Base-by-base conservation (phyloP, 2,888 invertebrate species). In the Polydesmus complanatus region DNA sequence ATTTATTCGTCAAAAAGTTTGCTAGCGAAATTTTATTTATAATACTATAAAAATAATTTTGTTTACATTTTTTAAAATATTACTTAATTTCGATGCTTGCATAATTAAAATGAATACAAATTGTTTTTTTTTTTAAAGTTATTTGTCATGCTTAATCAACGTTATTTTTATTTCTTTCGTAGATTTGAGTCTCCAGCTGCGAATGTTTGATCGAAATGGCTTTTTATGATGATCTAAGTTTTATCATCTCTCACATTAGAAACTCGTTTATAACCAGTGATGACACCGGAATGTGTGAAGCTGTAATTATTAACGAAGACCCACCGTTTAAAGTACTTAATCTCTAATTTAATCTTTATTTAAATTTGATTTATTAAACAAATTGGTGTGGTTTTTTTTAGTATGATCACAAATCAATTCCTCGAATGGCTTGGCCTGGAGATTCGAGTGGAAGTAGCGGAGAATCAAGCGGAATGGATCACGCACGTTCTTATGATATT, bases 201-300 rank as follows among this genome's bases (percentile, higher is more conserved):
- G n/a, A n/a, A n/a, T n/a, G n/a, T n/a, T 14, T 8, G 37, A 37
- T 14, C 8, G 14, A 53, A 52, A 95, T 95, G 95, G 94, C 94
- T 67, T 83, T 92, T 65, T 94, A 92, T 74, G 93, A 95, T 74
- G 91, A 95, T 75, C 86, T 85, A 74, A 86, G 87, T 69, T 95
- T 94, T 87, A 79, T 96, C 55, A 79, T 95, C 58, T 88, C 91
- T 63, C 91, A 94, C 75, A 90, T 95, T 66, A 80, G 91, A 61
- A 92, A 94, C 74, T 92, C 93, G 11, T 96, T 93, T 75, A 89
- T 95, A 71, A 88, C 91, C 25, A 90, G 92, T 23, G 95, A 96
- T 77, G 94, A 95, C 75, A 92, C 94, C 68, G 81, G 93, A 61
- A 85, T 92, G 79, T 92, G 92, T 74, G 94, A 95, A 74, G 82